These are phyloP conservation scores for Amblyornis subalaris DNA, from an alignment of 2,113 vertebrate genomes.

Conservation along the genomic window DNA sequence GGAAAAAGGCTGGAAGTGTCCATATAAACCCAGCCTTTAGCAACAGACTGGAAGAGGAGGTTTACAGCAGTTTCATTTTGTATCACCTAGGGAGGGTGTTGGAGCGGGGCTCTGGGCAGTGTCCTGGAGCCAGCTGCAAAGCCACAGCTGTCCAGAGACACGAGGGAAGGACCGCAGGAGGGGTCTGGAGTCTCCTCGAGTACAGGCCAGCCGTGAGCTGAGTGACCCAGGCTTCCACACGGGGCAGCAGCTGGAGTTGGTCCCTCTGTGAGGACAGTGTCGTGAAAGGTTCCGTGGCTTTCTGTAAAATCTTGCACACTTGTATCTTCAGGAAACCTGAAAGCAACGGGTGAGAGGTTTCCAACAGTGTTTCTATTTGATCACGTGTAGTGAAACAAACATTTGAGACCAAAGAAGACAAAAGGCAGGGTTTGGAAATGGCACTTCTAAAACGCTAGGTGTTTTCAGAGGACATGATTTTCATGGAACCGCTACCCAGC, in stretches of 20 bases:
- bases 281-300: neutral
- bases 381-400: neutral
- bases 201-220: rapidly evolving
- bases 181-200: neutral
- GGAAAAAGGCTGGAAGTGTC: neutral
- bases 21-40: neutral
- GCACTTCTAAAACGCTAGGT: neutral
- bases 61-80: neutral
- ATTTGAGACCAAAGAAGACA: neutral
- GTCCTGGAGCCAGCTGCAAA: neutral
- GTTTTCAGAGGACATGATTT: neutral
- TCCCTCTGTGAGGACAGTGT: neutral
- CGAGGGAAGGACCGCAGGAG: neutral
- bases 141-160: neutral
- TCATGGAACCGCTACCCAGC: neutral
- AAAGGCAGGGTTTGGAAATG: neutral
- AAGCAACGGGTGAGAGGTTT: neutral
- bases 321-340: neutral
- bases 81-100: neutral
- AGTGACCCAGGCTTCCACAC: neutral
- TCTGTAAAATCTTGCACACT: neutral
- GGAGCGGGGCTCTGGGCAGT: neutral
- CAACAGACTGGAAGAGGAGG: neutral
- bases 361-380: neutral
- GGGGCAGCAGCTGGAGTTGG: neutral